phyloP scores from a whole-genome alignment of 2,888 invertebrate species.

The Bombyx huttoni region DNA sequence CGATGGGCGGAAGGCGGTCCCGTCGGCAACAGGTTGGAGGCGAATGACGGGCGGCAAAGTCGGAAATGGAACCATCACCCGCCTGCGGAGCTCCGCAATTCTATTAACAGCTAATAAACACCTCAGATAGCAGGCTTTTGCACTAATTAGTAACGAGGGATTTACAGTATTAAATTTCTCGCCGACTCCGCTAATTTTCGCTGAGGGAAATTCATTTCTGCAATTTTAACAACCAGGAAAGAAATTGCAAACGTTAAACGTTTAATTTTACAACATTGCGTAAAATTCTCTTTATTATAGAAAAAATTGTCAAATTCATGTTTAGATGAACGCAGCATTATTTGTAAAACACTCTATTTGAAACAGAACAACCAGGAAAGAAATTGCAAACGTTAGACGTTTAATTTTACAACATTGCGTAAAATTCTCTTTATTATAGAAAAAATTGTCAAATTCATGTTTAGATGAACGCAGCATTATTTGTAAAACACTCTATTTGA shows the following conservation, averaged over 20 bases:
- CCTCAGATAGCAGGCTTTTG: constrained; percentile 37
- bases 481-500: no score
- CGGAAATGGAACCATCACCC: constrained; percentile 23
- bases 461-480: no score
- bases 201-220: constrained; percentile 26
- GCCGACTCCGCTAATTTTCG: constrained; percentile 24
- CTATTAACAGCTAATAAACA: constrained; percentile 58
- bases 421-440: no score
- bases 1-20: constrained; percentile 69
- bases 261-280: no score
- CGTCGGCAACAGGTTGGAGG: constrained; percentile 65
- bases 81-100: constrained; percentile 42
- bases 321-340: no score
- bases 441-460: no score
- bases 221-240: constrained; percentile 18
- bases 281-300: no score
- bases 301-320: no score
- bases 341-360: no score
- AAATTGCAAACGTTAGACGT: background rate
- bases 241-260: background rate
- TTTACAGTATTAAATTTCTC: constrained; percentile 44
- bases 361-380: constrained; percentile 15
- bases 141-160: constrained; percentile 44
- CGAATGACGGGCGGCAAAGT: constrained; percentile 28
- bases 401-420: no score